A percentile compares a stretch with the other conserved stretches of the same genome.
Evolutionary conservation across 2,113 vertebrate genomes (phyloP).

Genomic region (Vulpes lagopus): DNA sequence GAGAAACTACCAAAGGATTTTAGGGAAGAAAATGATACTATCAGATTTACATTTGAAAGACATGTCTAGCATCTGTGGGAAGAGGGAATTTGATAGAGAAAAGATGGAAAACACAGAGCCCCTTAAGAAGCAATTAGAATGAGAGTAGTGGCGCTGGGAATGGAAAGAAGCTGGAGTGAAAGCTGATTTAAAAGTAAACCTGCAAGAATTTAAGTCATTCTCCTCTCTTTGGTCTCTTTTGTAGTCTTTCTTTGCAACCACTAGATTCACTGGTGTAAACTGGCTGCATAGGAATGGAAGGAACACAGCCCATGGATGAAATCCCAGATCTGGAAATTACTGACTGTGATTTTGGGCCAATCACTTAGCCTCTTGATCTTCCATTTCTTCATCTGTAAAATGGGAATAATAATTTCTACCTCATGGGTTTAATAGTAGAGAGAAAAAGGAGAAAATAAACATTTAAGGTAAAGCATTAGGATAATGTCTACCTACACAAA

Average conservation of each 20-base stretch:
- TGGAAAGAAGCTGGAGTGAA: background rate
- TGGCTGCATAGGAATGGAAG: background rate
- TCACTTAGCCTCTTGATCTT: background rate
- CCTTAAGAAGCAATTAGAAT: background rate
- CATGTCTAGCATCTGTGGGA: background rate
- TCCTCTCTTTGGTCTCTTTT: background rate
- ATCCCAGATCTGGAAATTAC: background rate
- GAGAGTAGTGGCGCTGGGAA: background rate
- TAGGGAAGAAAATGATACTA: background rate
- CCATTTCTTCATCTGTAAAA: slow-evolving; percentile 14
- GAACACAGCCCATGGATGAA: background rate
- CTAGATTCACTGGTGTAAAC: background rate
- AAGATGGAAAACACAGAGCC: background rate
- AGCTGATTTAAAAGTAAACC: background rate
- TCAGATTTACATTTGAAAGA: background rate
- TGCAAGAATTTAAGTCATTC: background rate
- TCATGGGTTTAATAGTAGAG: background rate
- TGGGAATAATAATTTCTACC: background rate
- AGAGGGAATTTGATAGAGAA: background rate
- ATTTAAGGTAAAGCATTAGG: background rate
- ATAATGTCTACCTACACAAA: background rate
- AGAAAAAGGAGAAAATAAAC: background rate
- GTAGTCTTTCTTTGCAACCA: background rate
- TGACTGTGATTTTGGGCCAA: background rate
- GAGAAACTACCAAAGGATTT: background rate